Evolutionary conservation across 2,113 vertebrate genomes (phyloP), one percentile per base, ranked within the genome.

Genomic region (Ctenodactylus gundi): DNA sequence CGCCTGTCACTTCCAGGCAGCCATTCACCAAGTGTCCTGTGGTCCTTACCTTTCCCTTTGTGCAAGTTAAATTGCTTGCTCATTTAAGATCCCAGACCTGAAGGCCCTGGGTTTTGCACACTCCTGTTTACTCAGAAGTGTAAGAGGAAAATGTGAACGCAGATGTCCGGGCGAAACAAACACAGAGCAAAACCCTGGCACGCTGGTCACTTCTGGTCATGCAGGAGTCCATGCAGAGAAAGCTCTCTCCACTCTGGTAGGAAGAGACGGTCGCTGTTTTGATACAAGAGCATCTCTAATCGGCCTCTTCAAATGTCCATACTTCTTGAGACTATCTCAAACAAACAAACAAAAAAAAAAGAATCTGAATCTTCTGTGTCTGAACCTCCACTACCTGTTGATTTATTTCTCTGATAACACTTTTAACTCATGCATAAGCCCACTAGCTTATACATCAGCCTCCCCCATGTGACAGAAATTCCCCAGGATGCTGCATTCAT

Each of bases 21-120:
- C 67, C 17, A 1, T 2, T 46, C 27, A n/a, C 6, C 31, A n/a
- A 14, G 2, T 7, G 18, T 15, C 4, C 0, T 27, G 8, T 62
- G 2, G 60, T 57, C 6, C 6, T 53, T n/a, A 62, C 6, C 39
- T 7, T 85, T 57, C 80, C 55, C 1, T 25, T 8, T 70, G n/a
- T 51, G 51, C 51, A 15, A n/a, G 17, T 75, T 34, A 18, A 34
- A n/a, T n/a, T n/a, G n/a, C 18, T 49, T 17, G 27, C 17, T 31
- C 75, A 58, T 57, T 27, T 36, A 31, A 72, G 2, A 65, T 5
- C 13, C 46, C 8, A 21, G 44, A 29, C 2, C 21, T 90, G 60
- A 57, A 41, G 72, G 72, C 34, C 9, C 3, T 7, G 73, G 36
- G 34, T 29, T 12, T 18, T 6, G 36, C 3, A 3, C 29, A 53